Conservation (phyloP, 2,113 vertebrate genomes). For the Actenoides lindsayi region DNA sequence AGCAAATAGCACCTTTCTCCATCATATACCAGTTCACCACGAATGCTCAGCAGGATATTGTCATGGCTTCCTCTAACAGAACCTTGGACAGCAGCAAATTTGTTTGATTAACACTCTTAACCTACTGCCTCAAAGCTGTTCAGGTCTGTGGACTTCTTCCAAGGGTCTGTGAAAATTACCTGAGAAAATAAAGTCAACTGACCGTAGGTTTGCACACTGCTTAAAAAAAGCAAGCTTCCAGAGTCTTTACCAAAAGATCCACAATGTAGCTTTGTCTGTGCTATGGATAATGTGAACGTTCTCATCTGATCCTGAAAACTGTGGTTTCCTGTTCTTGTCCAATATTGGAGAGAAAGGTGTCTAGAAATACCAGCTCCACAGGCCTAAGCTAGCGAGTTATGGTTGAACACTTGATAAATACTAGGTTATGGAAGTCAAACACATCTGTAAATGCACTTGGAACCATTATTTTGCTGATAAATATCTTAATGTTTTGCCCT, state of each 20-base stretch:
- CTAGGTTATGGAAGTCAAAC: not conserved
- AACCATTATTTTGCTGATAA: not conserved
- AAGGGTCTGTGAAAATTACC: not conserved
- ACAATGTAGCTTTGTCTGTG: not conserved
- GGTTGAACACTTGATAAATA: not conserved
- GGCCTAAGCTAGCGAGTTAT: not conserved
- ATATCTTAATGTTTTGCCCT: not conserved
- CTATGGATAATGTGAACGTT: not conserved
- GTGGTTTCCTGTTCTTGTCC: not conserved
- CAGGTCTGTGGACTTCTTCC: not conserved
- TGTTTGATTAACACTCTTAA: not conserved
- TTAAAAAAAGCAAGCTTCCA: not conserved
- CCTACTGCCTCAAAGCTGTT: accelerated
- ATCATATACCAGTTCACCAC: not conserved
- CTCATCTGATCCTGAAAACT: not conserved
- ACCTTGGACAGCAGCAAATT: not conserved
- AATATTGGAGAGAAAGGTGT: not conserved
- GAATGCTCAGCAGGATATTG: not conserved
- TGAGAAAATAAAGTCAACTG: not conserved
- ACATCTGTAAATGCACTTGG: not conserved
- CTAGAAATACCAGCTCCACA: not conserved
- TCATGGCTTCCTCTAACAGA: not conserved
- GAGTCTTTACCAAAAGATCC: not conserved
- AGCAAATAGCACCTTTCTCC: not conserved
- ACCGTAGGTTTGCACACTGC: not conserved